A percentile compares a stretch with the other conserved stretches of the same genome.
phyloP scores from a whole-genome alignment of 2,113 vertebrate genomes.

The Zapus hudsonius region DNA sequence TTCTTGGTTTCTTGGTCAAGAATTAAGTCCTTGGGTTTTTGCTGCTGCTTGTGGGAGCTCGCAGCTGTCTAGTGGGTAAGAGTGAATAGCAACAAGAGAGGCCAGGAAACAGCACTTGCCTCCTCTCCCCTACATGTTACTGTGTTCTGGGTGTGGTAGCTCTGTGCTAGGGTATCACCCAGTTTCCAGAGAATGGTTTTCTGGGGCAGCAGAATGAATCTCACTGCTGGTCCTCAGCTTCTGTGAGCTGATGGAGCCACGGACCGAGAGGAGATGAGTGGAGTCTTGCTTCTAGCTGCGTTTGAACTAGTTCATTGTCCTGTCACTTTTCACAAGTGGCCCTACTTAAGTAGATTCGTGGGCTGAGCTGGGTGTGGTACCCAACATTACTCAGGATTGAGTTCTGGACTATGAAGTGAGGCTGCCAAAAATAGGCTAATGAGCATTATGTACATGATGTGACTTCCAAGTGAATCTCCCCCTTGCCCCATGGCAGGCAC shows the following conservation, averaged over 20 bases:
- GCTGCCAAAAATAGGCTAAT: not conserved
- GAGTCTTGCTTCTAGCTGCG: not conserved
- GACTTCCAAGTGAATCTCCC: not conserved
- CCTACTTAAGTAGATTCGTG: not conserved
- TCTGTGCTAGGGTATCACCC: not conserved
- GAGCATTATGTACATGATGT: not conserved
- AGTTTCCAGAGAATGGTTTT: not conserved
- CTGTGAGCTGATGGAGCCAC: not conserved
- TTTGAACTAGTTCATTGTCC: not conserved
- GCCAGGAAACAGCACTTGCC: not conserved
- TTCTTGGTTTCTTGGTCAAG: not conserved
- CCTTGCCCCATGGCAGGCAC: not conserved
- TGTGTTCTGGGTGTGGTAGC: not conserved
- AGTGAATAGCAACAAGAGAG: not conserved
- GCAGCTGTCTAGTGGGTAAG: not conserved
- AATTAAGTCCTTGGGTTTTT: not conserved
- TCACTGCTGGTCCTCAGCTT: not conserved
- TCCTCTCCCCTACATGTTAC: not conserved
- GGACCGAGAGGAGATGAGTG: not conserved
- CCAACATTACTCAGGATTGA: not conserved
- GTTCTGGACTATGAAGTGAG: not conserved
- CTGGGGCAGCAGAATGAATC: not conserved
- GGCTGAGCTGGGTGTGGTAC: not conserved
- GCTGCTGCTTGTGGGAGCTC: not conserved
- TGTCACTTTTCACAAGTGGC: not conserved